phyloP scores from a whole-genome alignment of 92 coral and sea anemone genomes.

The Muricea muricata region DNA sequence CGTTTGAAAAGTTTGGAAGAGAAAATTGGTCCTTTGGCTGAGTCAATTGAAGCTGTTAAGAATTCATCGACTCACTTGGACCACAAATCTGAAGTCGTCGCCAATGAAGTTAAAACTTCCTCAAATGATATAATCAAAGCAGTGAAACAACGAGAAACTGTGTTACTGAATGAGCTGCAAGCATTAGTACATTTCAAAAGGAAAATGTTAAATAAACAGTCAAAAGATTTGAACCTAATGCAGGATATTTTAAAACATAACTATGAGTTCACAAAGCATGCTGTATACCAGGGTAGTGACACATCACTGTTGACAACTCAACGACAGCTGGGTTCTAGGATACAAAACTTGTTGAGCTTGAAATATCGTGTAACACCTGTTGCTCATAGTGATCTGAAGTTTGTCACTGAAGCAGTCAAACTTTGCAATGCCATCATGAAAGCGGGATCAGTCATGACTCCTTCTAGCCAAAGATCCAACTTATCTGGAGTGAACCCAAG shows the following conservation, averaged over 20 bases:
- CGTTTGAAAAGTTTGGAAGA: conserved; percentile 85
- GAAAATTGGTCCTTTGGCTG: conserved; percentile 94
- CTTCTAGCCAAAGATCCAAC: conserved; percentile 54
- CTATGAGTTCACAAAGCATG: conserved; percentile 94
- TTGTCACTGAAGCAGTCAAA: conserved; percentile 86
- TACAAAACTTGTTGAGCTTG: conserved; percentile 89
- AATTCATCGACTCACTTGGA: conserved; percentile 90
- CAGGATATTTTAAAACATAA: conserved; percentile 93
- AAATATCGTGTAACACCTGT: conserved; percentile 94
- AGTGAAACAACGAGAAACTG: conserved; percentile 87
- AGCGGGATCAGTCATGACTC: conserved; percentile 92
- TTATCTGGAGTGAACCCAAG: not conserved
- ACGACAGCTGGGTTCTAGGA: conserved; percentile 93
- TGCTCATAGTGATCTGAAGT: conserved; percentile 96
- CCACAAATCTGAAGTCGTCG: conserved; percentile 82
- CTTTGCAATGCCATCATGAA: conserved; percentile 77
- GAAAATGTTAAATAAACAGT: conserved; percentile 89
- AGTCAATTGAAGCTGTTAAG: conserved; percentile 93
- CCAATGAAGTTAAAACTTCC: conserved; percentile 78
- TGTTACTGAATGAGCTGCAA: conserved; percentile 81
- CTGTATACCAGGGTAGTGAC: conserved; percentile 84
- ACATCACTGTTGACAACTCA: conserved; percentile 85
- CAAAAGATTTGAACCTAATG: conserved; percentile 90
- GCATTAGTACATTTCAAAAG: conserved; percentile 93
- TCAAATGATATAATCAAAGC: conserved; percentile 85